A percentile compares a stretch with the other conserved stretches of the same genome.
Conservation (phyloP, 92 coral and sea anemone genomes). For the Palythoa heliodiscus region DNA sequence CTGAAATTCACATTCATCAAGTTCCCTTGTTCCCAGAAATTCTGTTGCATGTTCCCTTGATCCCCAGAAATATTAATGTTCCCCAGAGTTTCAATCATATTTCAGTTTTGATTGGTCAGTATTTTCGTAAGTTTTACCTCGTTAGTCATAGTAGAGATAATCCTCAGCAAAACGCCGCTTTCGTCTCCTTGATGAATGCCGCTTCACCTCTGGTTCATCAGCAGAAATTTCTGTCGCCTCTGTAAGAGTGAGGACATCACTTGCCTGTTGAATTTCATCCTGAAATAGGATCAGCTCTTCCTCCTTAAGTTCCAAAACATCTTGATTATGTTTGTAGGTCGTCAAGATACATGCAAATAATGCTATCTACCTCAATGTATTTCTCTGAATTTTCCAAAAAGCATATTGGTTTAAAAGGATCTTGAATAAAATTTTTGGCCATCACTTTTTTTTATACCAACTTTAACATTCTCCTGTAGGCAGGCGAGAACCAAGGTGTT, state of each 20-base stretch:
- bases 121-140: too few relatives aligned
- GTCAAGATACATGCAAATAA: slow-evolving; percentile 32
- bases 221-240: too few relatives aligned
- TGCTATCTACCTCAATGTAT: slow-evolving; percentile 36
- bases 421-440: slow-evolving; percentile 14
- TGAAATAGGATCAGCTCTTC: slow-evolving; percentile 39
- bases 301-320: slow-evolving; percentile 44
- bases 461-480: slow-evolving; percentile 37
- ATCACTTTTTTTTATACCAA: slow-evolving; percentile 27
- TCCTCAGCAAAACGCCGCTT: slow-evolving; percentile 39
- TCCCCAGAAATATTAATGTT: too few relatives aligned
- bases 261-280: slow-evolving; percentile 28
- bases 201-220: too few relatives aligned
- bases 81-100: background rate
- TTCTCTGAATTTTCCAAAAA: slow-evolving; percentile 38
- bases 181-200: slow-evolving; percentile 40
- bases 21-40: too few relatives aligned
- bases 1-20: too few relatives aligned
- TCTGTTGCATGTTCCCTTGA: too few relatives aligned
- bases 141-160: too few relatives aligned
- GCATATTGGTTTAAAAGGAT: slow-evolving; percentile 41
- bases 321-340: slow-evolving; percentile 44
- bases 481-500: slow-evolving; percentile 23
- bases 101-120: slow-evolving; percentile 29
- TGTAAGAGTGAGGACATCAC: slow-evolving; percentile 29